Evolutionary conservation across 2,888 invertebrate species (phyloP).

Genomic region (Drosophila emarginata): DNA sequence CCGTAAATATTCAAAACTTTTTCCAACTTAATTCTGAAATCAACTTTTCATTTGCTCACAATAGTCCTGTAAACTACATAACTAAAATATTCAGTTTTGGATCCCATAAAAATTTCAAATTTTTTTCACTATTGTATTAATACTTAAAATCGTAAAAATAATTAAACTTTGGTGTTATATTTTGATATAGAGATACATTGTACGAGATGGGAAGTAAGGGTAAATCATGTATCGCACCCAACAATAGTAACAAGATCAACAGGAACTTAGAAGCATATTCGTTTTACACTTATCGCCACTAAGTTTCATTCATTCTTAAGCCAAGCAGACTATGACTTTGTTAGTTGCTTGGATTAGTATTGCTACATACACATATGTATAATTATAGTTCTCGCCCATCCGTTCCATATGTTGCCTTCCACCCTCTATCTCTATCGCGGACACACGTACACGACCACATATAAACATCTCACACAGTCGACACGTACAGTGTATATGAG

Average conservation of each 20-base stretch:
- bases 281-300: constrained; percentile 54
- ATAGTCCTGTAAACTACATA: no score
- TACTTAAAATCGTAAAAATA: no score
- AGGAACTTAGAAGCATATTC: constrained; percentile 38
- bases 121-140: no score
- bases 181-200: constrained; percentile 43
- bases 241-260: constrained; percentile 34
- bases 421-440: constrained; percentile 10
- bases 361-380: constrained; percentile 48
- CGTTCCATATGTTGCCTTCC: constrained; percentile 51
- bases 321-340: constrained; percentile 26
- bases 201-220: constrained; percentile 35
- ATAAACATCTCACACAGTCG: constrained; percentile 43
- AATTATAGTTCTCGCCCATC: constrained; percentile 49
- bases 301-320: constrained; percentile 59
- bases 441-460: constrained; percentile 21
- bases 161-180: no score
- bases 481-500: constrained; percentile 63
- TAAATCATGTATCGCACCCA: constrained; percentile 45
- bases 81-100: no score
- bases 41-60: no score
- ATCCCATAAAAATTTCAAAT: no score
- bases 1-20: no score
- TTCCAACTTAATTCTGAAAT: no score
- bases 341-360: constrained; percentile 57